Evolutionary conservation across 1,140 invertebrate genomes (phyloP).

Genomic region (Harpegnathos saltator): DNA sequence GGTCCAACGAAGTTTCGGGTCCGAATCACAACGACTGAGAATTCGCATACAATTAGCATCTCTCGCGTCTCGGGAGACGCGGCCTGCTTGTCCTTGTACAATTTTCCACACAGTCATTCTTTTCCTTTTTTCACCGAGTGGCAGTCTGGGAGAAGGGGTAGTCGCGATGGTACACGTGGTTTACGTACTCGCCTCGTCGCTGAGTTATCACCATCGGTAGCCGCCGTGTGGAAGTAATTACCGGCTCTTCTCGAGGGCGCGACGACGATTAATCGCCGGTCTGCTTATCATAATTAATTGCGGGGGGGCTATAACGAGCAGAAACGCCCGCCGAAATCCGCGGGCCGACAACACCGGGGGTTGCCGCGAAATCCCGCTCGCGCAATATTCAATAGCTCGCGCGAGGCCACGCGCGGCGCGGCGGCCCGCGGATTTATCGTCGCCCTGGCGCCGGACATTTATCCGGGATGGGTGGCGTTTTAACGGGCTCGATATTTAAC

Average conservation of each 20-base stretch:
- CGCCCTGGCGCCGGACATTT: slow-evolving; percentile 43
- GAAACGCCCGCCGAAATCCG: slow-evolving; percentile 45
- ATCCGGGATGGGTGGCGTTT: slow-evolving; percentile 56
- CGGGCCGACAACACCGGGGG: slow-evolving; percentile 26
- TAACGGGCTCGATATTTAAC: slow-evolving; percentile 59
- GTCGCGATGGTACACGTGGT: slow-evolving; percentile 46
- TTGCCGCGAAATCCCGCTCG: slow-evolving; percentile 34
- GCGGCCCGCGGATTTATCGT: slow-evolving; percentile 48
- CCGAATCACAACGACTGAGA: neutral
- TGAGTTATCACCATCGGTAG: slow-evolving; percentile 54
- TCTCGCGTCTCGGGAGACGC: neutral
- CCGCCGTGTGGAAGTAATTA: slow-evolving; percentile 65
- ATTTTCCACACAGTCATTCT: neutral
- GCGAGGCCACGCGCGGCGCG: neutral
- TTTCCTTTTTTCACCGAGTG: slow-evolving; percentile 50
- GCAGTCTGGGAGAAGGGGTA: neutral
- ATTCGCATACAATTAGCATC: neutral
- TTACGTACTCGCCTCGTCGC: slow-evolving; percentile 50
- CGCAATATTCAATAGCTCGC: slow-evolving; percentile 40
- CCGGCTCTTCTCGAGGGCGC: slow-evolving; percentile 41
- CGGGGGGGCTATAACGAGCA: slow-evolving; percentile 34
- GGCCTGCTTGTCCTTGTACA: neutral
- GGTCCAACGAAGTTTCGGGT: neutral
- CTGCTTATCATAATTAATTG: slow-evolving; percentile 71
- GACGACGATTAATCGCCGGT: slow-evolving; percentile 61